Evolutionary conservation across 2,113 vertebrate species (phyloP), one percentile per base, ranked within the genome.

Genomic region (Sinocyclocheilus maitianheensis): DNA sequence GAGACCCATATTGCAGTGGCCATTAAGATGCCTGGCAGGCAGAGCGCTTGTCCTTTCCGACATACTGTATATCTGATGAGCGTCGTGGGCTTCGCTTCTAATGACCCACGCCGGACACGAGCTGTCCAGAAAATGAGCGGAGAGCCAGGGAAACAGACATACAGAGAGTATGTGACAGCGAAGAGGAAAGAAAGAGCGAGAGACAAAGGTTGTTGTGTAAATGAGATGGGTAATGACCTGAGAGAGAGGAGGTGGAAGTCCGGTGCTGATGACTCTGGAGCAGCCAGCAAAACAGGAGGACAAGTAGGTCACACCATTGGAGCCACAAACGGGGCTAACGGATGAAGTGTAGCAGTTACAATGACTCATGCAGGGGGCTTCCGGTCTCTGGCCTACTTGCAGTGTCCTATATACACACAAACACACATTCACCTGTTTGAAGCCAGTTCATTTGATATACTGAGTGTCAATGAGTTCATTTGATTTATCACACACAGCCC

Each of bases 241-340:
- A 72, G 90, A 46, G 63, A 40, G 16, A 79, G 37, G 74, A 0
- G 89, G 81, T 0, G 79, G 3, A 11, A 48, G 4, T 18, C 55
- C 81, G 51, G 86, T 3, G 72, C 81, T 90, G 89, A 95, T 95
- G 89, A 91, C 89, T 86, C 91, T 95, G 85, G 90, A 96, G 95
- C 98, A 99, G 93, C 98, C 98, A 37, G 98, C 98, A 2, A 98
- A 98, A 93, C 98, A 99, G 93, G 96, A 95, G 0, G 98, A 99
- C 94, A 99, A 95, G 94, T 99, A 99, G 37, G 98, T 99, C 92
- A 98, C 67, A 1, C 96, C 96, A 0, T 99, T 97, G 74, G 97
- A 96, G 89, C 98, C 98, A 10, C 98, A 99, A 82, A 99, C 98
- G 0, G 97, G 98, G 88, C 97, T 97, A 94, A 99, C 97, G 88